Percentiles rank a stretch among this genome's conserved stretches.
Conservation (phyloP, 2,888 invertebrate genomes). For the Lomographa bimaculata region DNA sequence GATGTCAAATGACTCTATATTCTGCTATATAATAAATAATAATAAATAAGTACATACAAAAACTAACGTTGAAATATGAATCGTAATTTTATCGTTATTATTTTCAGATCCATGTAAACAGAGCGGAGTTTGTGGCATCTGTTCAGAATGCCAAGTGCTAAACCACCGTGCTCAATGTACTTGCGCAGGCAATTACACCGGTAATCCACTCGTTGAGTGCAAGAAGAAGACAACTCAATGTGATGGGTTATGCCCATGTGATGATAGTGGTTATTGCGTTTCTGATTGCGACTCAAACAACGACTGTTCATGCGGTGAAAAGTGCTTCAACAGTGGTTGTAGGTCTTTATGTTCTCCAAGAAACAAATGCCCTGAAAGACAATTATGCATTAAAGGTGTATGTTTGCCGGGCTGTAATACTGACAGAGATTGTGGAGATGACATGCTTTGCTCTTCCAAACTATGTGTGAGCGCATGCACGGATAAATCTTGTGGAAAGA, state of each 20-base stretch:
- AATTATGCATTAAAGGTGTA: conserved; percentile 88
- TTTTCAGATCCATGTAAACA: conserved; percentile 89
- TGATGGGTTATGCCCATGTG: conserved; percentile 90
- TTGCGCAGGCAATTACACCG: conserved; percentile 91
- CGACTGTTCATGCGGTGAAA: conserved; percentile 93
- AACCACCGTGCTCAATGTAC: conserved; percentile 94
- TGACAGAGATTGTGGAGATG: conserved; percentile 90
- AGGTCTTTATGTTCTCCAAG: conserved; percentile 87
- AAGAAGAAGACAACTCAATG: conserved; percentile 88
- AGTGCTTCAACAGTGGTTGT: conserved; percentile 89
- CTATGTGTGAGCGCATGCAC: conserved; percentile 89
- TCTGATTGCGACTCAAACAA: conserved; percentile 85
- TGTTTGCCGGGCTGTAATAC: conserved; percentile 92
- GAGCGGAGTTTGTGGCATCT: conserved; percentile 90
- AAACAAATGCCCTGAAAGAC: conserved; percentile 89
- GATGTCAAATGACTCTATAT: too few species aligned
- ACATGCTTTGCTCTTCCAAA: conserved; percentile 87
- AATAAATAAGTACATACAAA: too few species aligned
- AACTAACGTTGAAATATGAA: too few species aligned
- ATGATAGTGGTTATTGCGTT: conserved; percentile 91
- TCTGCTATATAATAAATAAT: too few species aligned
- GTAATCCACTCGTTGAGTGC: conserved; percentile 92
- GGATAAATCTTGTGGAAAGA: conserved; percentile 89
- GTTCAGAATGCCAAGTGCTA: conserved; percentile 91
- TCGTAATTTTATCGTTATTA: too few species aligned